Evolutionary conservation across 2,797 vertebrate genomes (phyloP).

Genomic region (Poecilia wingei): DNA sequence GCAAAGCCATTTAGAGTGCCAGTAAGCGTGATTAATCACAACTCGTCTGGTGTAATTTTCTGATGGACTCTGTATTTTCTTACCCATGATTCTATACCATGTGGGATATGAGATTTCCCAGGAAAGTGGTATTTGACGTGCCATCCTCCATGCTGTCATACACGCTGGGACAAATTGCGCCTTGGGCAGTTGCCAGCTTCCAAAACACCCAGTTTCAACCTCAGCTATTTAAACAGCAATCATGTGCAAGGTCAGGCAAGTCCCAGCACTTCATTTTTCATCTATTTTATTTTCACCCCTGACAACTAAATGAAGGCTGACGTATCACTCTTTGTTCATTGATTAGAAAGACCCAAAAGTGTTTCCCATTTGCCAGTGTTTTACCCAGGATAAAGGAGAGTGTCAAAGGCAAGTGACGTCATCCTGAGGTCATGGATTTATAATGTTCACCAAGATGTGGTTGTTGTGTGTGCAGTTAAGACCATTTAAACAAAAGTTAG

Average conservation of each 20-base stretch:
- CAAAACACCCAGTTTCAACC: constrained; percentile 85
- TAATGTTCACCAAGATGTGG: constrained; percentile 40
- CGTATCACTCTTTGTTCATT: constrained; percentile 72
- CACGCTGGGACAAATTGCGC: constrained; percentile 76
- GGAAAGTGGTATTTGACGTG: constrained; percentile 70
- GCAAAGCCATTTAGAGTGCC: constrained; percentile 21
- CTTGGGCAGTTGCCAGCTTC: constrained; percentile 84
- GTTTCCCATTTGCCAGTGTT: constrained; percentile 63
- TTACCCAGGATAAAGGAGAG: constrained; percentile 72
- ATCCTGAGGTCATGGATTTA: constrained; percentile 78
- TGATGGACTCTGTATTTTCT: constrained; percentile 54
- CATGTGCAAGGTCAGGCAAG: constrained; percentile 79
- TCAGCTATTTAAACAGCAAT: constrained; percentile 82
- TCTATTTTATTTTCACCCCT: constrained; percentile 76
- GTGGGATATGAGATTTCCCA: constrained; percentile 66
- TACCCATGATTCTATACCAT: constrained; percentile 43
- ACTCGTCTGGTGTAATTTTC: constrained; percentile 50
- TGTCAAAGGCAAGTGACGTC: constrained; percentile 78
- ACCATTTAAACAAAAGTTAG: neutral
- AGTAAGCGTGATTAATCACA: constrained; percentile 41
- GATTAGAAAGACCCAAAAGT: constrained; percentile 53
- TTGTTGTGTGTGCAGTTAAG: constrained; percentile 10
- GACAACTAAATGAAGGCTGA: constrained; percentile 82
- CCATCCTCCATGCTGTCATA: constrained; percentile 70
- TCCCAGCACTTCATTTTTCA: constrained; percentile 79